Conservation (phyloP, 2,797 vertebrate genomes). For the Alfaro cultratus region DNA sequence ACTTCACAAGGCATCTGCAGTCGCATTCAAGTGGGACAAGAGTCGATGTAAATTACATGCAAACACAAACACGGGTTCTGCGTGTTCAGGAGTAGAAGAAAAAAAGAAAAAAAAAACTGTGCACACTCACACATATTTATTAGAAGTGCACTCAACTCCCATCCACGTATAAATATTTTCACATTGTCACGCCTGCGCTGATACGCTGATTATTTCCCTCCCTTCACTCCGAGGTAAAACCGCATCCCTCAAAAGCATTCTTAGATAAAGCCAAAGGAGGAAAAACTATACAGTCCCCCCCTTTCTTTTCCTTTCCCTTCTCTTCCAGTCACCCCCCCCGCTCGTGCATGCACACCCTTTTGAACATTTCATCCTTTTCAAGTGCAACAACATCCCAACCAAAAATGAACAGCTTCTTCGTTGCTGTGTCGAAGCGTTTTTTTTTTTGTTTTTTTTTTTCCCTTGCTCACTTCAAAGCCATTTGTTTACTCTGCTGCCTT, state of each 20-base stretch:
- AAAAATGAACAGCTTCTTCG: slow-evolving; percentile 75
- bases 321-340: neutral
- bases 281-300: slow-evolving; percentile 30
- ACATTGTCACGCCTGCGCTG: slow-evolving; percentile 54
- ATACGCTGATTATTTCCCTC: slow-evolving; percentile 61
- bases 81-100: slow-evolving; percentile 33
- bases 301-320: too few relatives aligned
- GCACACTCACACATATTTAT: slow-evolving; percentile 10
- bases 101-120: neutral
- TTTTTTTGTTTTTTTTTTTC: slow-evolving; percentile 51
- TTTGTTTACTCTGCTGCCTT: slow-evolving; percentile 80
- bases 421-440: slow-evolving; percentile 66
- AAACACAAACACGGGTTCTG: slow-evolving; percentile 28
- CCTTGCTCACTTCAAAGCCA: slow-evolving; percentile 77
- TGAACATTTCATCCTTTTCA: slow-evolving; percentile 75
- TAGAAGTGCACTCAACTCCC: slow-evolving; percentile 23
- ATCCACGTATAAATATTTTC: slow-evolving; percentile 63
- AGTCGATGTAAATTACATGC: slow-evolving; percentile 46
- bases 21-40: slow-evolving; percentile 62
- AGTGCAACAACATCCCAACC: slow-evolving; percentile 71
- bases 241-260: slow-evolving; percentile 72
- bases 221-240: slow-evolving; percentile 66
- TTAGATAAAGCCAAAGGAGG: slow-evolving; percentile 47
- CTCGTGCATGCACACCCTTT: slow-evolving; percentile 57
- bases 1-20: slow-evolving; percentile 34